Percentiles rank a stretch among this genome's conserved stretches.
phyloP scores from a whole-genome alignment of 2,888 invertebrate species.

The Eumacrocentrus americanus region DNA sequence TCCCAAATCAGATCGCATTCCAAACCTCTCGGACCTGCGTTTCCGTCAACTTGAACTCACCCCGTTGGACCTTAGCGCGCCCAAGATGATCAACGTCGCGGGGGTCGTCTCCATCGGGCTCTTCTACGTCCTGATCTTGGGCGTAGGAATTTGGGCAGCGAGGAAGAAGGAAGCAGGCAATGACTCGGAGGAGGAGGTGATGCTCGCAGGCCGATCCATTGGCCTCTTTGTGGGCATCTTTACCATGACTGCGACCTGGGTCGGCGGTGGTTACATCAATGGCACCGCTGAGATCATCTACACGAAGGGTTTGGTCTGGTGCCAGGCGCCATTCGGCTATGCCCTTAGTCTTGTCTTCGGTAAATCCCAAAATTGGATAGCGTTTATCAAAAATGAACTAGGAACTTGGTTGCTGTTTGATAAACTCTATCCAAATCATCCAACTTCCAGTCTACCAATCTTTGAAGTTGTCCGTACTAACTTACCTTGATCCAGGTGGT shows the following conservation, averaged over 20 bases:
- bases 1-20: slow-evolving; percentile 53
- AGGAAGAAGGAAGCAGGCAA: slow-evolving; percentile 88
- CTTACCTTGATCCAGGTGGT: slow-evolving; percentile 89
- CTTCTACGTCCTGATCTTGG: slow-evolving; percentile 94
- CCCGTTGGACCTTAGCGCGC: slow-evolving; percentile 54
- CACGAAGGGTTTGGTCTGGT: slow-evolving; percentile 92
- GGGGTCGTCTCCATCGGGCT: slow-evolving; percentile 93
- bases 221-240: slow-evolving; percentile 97
- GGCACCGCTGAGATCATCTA: slow-evolving; percentile 98
- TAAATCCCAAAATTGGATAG: slow-evolving; percentile 62
- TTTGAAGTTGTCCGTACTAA: too few relatives aligned
- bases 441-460: too few relatives aligned
- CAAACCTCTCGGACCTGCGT: slow-evolving; percentile 55
- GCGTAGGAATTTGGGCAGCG: slow-evolving; percentile 97
- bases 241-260: slow-evolving; percentile 99
- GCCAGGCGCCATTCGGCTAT: slow-evolving; percentile 99
- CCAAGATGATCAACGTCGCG: slow-evolving; percentile 86
- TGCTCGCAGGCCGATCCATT: slow-evolving; percentile 97
- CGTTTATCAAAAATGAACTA: too few relatives aligned
- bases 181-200: slow-evolving; percentile 95
- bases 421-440: too few relatives aligned
- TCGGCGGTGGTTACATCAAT: slow-evolving; percentile 99
- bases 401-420: too few relatives aligned
- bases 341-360: slow-evolving; percentile 93
- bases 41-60: slow-evolving; percentile 56